phyloP scores from a whole-genome alignment of 2,888 invertebrate species.

The Andrena bicolor region DNA sequence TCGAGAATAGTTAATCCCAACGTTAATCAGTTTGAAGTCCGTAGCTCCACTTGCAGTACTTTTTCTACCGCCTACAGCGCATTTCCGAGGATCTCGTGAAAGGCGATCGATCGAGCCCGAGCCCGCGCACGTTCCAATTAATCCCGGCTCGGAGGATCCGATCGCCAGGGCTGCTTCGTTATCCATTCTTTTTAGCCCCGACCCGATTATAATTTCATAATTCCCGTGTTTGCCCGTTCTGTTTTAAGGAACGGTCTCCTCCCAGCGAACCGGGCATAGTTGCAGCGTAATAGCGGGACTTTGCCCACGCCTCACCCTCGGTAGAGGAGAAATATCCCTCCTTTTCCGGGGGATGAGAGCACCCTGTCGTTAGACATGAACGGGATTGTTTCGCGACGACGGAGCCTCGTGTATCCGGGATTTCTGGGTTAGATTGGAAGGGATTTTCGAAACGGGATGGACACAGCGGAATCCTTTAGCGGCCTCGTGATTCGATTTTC shows the following conservation, averaged over 20 bases:
- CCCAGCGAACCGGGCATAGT: constrained; percentile 59
- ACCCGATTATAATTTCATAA: constrained; percentile 63
- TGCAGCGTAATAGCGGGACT: constrained; percentile 58
- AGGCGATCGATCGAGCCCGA: constrained; percentile 15
- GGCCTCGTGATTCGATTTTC: constrained; percentile 49
- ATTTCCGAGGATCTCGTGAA: constrained; percentile 2
- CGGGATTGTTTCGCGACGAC: constrained; percentile 47
- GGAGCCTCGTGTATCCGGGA: constrained; percentile 28
- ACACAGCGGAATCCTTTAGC: constrained; percentile 24
- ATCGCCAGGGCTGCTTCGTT: constrained; percentile 33
- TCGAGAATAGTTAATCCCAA: too few relatives aligned
- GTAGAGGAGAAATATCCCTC: constrained; percentile 39
- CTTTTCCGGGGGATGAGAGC: constrained; percentile 2
- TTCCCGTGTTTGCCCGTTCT: constrained; percentile 67
- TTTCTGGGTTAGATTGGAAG: constrained; percentile 43
- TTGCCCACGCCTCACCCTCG: constrained; percentile 56
- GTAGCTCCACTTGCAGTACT: not conserved
- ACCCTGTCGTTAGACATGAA: constrained; percentile 45
- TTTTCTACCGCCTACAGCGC: not conserved
- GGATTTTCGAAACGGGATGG: constrained; percentile 49
- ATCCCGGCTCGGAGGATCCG: not conserved
- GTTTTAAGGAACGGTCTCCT: constrained; percentile 58
- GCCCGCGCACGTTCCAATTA: constrained; percentile 33
- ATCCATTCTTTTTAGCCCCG: constrained; percentile 12
- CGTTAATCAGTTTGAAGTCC: not conserved